Evolutionary conservation across 1,140 invertebrate genomes (phyloP), one percentile per base, ranked within the genome.

Genomic region (Aphaenogaster floridana): DNA sequence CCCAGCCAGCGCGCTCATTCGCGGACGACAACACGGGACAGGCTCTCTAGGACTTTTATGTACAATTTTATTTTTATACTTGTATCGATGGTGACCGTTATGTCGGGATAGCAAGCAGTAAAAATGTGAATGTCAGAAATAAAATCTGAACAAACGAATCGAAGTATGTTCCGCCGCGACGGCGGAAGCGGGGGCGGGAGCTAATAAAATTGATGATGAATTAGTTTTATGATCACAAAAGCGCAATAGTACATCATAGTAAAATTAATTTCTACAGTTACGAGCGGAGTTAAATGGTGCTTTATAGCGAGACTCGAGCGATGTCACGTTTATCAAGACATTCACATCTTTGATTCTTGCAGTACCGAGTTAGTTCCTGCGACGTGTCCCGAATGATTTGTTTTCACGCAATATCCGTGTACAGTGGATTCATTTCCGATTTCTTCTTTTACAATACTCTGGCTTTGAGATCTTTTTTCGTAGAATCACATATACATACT

Each of bases 1-100:
- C 36, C 50, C n/a, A 68, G 42, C 2, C 21, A 36, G 52, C 9
- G 34, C 69, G 69, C 15, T 84, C n/a, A 54, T 76, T 76, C 57
- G 42, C 28, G 39, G 48, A 72, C 42, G 17, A 61, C 52, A 57
- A 76, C 28, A 39, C 42, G 42, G 3, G 52, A 83, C 80, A 83
- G 17, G 68, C 3, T 76, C 21, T n/a, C 45, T n/a, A 21, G 52
- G 0, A 74, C 39, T 48, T 84, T 84, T 84, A 84, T 74, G 54
- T 83, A 59, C 68, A 59, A 84, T 84, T 76, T 84, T 84, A 61
- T 76, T 84, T 84, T 76, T 84, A 76, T 57, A 76, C 80, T 84
- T 84, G 45, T 54, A 84, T 84, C 80, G 69, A 84, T 84, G 69
- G 80, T 61, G 54, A 74, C 36, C 57, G 69, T 84, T 84, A 84